Evolutionary conservation across 2,797 vertebrate genomes (phyloP), one percentile per base, ranked within the genome.

Genomic region (Scyliorhinus canicula): DNA sequence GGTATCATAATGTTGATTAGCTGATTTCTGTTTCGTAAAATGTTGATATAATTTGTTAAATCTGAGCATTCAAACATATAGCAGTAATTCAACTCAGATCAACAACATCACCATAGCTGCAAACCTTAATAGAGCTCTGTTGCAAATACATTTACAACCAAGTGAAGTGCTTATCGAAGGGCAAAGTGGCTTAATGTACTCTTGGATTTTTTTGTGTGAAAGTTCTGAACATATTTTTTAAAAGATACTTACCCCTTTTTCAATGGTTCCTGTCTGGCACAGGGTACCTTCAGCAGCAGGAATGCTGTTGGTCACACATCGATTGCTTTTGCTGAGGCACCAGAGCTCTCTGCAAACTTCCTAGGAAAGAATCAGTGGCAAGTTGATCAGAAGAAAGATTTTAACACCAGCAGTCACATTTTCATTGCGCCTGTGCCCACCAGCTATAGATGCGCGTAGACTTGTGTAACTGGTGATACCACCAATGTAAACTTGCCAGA

Each of bases 341-440:
- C 99, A 99, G 97, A 99, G 99, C 98, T 99, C 99, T 99, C 99
- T 99, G 99, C 99, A 99, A 98, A 99, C 99, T 99, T 99, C 99
- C 99, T 99, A 98, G 99, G 99, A 99, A 99, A 99, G 98, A 99
- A 98, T 98, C 98, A 98, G 97, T 98, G 98, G 98, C 98, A 98
- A 98, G 98, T 99, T 99, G 98, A 97, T 99, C 98, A 99, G 99
- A 98, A 98, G 97, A 98, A 97, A 35, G 14, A 52, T 52, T 77
- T 71, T 74, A 74, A 74, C 52, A 55, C 19, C 44, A 7, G 44
- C 1, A 44, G 44, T 47, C 21, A 47, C 19, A 21, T 82, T 82
- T 82, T 26, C 9, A 47, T 82, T 65, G 19, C 40, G n/a, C 40
- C 44, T 1, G n/a, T 44, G 88, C 35, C n/a, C 24, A 65, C 40